Evolutionary conservation across 2,888 invertebrate species (phyloP), one percentile per base, ranked within the genome.

Genomic region (Caenorhabditis sp.): DNA sequence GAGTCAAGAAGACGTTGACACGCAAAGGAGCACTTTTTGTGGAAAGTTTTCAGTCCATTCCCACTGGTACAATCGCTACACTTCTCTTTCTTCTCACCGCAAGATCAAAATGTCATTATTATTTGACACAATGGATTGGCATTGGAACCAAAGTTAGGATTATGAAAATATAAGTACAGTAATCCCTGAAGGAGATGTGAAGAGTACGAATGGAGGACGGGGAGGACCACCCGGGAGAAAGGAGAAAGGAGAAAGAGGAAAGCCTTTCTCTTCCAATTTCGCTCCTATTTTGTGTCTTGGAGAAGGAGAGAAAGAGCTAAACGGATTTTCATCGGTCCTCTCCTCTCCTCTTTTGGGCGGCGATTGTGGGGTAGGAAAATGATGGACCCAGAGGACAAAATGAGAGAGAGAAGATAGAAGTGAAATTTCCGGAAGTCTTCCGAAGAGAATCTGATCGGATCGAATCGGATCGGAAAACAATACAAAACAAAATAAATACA

Each of bases 271-370:
- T 62, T 71, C 53, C 47, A 72, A 72, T 28, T 37, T n/a, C n/a
- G 70, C 44, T 70, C 61, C 67, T 55, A 44, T 47, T 9, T 28
- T 40, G 9, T 35, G 28, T 26, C 28, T 53, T 47, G 26, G 13
- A 40, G 40, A 40, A 40, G 40, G 40, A 40, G 40, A 40, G 40
- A 40, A 22, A 32, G n/a, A 61, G 55, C 76, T 76, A 76, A 76
- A 76, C 67, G 76, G 60, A 76, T 76, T 76, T 67, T 68, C 67
- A 76, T 76, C 74, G 50, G 72, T n/a, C n/a, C n/a, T n/a, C n/a
- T n/a, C n/a, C n/a, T n/a, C n/a, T n/a, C n/a, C n/a, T n/a, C n/a
- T n/a, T n/a, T n/a, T 61, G 76, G 56, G 72, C 40, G 40, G 40
- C 50, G 50, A 64, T 64, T 72, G 71, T 76, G 72, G 40, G 32